Conservation (phyloP, 2,888 invertebrate species). For the Sesia bembeciformis region DNA sequence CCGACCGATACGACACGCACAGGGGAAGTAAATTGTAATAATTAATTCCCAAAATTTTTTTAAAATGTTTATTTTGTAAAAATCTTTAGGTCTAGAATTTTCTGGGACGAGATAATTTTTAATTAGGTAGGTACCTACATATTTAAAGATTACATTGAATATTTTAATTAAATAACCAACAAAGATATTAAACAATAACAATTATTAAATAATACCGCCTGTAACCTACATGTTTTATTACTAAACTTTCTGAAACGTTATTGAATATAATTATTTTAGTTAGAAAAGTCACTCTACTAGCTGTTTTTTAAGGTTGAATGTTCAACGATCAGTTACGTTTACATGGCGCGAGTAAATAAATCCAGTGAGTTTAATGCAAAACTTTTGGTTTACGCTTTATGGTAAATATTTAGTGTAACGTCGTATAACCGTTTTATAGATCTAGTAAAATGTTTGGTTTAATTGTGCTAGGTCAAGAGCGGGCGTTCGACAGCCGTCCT, state of each 20-base stretch:
- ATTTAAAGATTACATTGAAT: no score
- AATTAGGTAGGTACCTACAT: no score
- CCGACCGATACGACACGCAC: no score
- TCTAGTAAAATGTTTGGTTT: constrained; percentile 72
- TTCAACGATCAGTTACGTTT: constrained; percentile 28
- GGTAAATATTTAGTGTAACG: constrained; percentile 73
- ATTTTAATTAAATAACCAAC: no score
- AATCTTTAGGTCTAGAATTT: no score
- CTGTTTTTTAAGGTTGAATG: constrained; percentile 24
- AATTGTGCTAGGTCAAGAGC: constrained; percentile 74
- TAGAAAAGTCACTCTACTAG: constrained; percentile 11
- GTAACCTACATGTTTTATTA: not conserved
- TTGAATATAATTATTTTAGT: not conserved
- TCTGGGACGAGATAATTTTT: no score
- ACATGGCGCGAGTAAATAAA: constrained; percentile 61
- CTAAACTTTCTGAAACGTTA: not conserved
- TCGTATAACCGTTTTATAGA: constrained; percentile 72
- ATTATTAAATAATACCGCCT: not conserved
- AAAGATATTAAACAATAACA: not conserved
- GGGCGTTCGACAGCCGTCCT: constrained; percentile 71
- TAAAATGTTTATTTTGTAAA: no score
- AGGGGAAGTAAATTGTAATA: no score
- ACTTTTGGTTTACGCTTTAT: constrained; percentile 74
- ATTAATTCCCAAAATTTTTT: no score
- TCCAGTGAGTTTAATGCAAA: constrained; percentile 70